Evolutionary conservation across 2,888 invertebrate genomes (phyloP), one percentile per base, ranked within the genome.

Genomic region (Operophtera brumata): DNA sequence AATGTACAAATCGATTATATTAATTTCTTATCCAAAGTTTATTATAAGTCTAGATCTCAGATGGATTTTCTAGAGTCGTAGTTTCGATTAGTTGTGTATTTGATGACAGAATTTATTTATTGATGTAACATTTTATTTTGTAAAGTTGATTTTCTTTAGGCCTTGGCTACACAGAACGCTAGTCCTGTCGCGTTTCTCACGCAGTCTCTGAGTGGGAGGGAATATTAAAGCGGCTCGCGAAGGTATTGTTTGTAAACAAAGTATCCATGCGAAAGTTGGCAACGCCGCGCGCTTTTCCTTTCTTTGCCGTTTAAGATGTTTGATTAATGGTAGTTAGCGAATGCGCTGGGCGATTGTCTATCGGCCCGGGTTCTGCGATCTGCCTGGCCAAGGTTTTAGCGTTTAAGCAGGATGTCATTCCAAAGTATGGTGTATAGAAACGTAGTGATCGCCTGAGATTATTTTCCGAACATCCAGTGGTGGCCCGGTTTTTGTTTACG

Each of bases 21-120:
- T 86, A 81, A 85, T 84, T 84, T 80, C 81, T 82, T 73, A 87
- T 89, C 89, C 90, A 89, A 90, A 90, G 89, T 87, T 88, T 86
- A 85, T 83, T 84, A 72, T 88, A 89, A 89, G 88, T 72, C 83
- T 86, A 89, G 90, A 90, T 89, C 90, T 90, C 90, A 89, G 77
- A 80, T 66, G 81, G 79, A 84, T 80, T 82, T 80, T 80, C 75
- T 84, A 85, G 84, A 73, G 73, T 78, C 77, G 78, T 79, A 78
- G 74, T 69, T 72, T 76, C 71, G 73, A 73, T 83, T 81, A 82
- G 82, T 84, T 84, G 73, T 84, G 75, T 83, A 82, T 81, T 20
- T 84, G 66, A 78, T 79, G 81, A 75, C 83, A 82, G 84, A 86
- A 81, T 82, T 89, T 87, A 87, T 89, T 89, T 88, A 87, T 89